phyloP scores from a whole-genome alignment of 2,797 vertebrate genomes.

The Picus viridis region DNA sequence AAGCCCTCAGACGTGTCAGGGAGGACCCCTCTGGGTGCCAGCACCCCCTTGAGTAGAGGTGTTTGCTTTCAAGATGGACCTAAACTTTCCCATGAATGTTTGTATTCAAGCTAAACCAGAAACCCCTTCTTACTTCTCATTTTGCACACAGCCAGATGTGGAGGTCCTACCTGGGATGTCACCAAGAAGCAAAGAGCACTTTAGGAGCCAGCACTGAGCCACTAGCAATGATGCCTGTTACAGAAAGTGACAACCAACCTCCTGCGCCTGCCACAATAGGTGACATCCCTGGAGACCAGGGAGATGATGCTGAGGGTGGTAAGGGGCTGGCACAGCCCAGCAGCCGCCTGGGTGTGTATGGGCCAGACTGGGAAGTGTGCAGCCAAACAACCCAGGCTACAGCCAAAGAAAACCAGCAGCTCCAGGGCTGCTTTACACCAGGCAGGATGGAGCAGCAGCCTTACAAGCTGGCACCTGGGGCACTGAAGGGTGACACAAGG shows the following conservation, averaged over 20 bases:
- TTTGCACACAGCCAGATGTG: not conserved
- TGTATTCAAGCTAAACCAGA: not conserved
- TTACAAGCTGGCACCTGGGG: rapidly evolving
- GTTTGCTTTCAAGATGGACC: not conserved
- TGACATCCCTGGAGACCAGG: not conserved
- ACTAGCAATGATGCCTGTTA: not conserved
- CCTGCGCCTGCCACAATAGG: not conserved
- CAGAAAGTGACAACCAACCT: not conserved
- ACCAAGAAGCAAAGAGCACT: not conserved
- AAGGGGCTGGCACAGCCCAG: not conserved
- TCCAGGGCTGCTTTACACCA: not conserved
- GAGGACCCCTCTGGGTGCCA: not conserved
- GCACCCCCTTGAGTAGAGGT: not conserved
- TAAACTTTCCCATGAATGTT: not conserved
- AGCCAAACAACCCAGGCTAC: not conserved
- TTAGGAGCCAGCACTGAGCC: not conserved
- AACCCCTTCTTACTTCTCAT: not conserved
- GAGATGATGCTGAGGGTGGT: not conserved
- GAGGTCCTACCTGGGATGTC: not conserved
- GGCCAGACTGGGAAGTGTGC: not conserved
- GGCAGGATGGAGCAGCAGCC: not conserved
- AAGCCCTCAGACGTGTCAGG: not conserved
- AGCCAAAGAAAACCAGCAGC: not conserved
- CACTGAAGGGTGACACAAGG: not conserved
- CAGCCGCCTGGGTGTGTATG: not conserved